phyloP scores from a whole-genome alignment of 2,113 vertebrate genomes.

The Brachyhypopomus occidentalis region DNA sequence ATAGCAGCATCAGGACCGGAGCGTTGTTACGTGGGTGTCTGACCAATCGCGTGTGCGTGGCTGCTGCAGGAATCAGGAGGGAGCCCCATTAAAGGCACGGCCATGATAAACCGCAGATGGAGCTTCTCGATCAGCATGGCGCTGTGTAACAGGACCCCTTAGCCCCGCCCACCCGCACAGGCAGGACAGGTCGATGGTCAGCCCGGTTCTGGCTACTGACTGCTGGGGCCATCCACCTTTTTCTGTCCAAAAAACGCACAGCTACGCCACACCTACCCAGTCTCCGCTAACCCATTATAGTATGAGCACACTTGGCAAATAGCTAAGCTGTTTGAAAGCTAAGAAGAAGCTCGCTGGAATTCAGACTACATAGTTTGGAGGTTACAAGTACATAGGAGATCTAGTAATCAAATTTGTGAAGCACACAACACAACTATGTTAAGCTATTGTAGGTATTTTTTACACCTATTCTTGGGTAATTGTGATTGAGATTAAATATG shows the following conservation, averaged over 20 bases:
- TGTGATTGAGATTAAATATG: no score
- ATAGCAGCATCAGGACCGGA: neutral
- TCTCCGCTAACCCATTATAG: no score
- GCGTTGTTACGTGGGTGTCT: constrained; percentile 45
- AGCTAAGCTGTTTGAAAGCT: no score
- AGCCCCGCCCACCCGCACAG: constrained; percentile 35
- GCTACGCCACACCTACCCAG: no score
- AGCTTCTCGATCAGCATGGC: constrained; percentile 42
- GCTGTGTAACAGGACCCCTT: constrained; percentile 62
- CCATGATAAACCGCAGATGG: constrained; percentile 54
- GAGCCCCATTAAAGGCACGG: constrained; percentile 54
- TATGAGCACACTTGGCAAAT: no score
- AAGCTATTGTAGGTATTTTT: neutral
- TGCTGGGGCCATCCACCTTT: neutral
- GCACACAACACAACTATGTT: neutral
- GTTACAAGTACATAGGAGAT: neutral
- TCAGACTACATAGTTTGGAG: no score
- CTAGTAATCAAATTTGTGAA: neutral
- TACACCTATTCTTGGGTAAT: neutral
- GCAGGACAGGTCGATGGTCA: neutral
- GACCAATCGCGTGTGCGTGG: constrained; percentile 1
- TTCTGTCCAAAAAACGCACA: no score
- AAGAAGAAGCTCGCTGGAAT: no score
- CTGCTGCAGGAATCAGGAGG: constrained; percentile 21
- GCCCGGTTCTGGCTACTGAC: neutral